Evolutionary conservation across 2,797 vertebrate species (phyloP), one percentile per base, ranked within the genome.

Genomic region (Crenuchus spilurus): DNA sequence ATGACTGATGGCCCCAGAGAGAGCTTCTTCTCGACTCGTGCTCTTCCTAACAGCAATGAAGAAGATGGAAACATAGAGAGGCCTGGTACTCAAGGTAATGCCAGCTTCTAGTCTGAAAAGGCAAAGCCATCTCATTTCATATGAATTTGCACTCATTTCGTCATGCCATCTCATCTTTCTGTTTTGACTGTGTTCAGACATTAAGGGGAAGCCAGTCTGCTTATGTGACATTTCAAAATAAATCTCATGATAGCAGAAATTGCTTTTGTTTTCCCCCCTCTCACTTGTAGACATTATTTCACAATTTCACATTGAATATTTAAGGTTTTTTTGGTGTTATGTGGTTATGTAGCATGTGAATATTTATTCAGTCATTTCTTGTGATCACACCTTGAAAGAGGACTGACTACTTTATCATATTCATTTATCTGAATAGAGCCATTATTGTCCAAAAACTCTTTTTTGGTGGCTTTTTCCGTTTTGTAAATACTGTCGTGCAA

Each of bases 11-110:
- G 58, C 4, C 83, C 85, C 51, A 89, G 87, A 31, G 94, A 93
- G 7, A 94, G 90, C 42, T 4, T 94, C 6, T 90, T 88, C 74
- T 92, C 93, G 0, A 83, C 80, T 10, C 86, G 92, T 14, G 86
- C 84, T 0, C 28, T 67, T 44, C 84, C 83, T 20, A 70, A 84
- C 64, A 83, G 35, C 33, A 68, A 72, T 13, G 75, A 46, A 18
- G 81, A 82, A 9, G 67, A 28, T 69, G 63, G 70, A 3, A n/a
- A 66, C 1, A 6, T 8, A 39, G 48, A 69, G 26, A 9, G 1
- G 14, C 18, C 16, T 1, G 18, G 31, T 42, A 69, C 20, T 33
- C 60, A 2, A 18, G 42, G 9, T 26, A 49, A 28, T 46, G 51
- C 58, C 35, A 55, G 13, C 13, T 63, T 44, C 30, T 54, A 69